A percentile compares a stretch with the other conserved stretches of the same genome.
phyloP scores from a whole-genome alignment of 2,113 vertebrate genomes.

The Regulus satrapa region DNA sequence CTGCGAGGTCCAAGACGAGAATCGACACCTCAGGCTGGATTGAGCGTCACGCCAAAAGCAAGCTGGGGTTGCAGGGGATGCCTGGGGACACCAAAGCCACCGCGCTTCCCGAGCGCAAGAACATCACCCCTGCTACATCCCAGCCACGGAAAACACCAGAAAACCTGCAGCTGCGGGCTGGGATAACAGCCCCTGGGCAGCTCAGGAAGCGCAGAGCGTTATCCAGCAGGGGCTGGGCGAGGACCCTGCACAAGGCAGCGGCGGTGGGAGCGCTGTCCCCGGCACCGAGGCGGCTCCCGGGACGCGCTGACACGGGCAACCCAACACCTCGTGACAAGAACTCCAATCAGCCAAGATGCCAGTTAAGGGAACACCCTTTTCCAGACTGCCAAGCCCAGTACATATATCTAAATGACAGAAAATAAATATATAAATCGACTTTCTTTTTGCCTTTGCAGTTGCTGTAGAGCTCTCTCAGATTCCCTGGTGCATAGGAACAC shows the following conservation, averaged over 20 bases:
- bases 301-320: no score
- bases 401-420: neutral
- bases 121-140: neutral
- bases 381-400: neutral
- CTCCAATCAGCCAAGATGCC: neutral
- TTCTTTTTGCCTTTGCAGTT: neutral
- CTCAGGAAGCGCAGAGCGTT: neutral
- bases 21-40: neutral
- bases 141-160: neutral
- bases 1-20: neutral
- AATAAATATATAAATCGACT: neutral
- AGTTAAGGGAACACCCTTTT: neutral
- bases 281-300: no score
- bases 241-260: neutral
- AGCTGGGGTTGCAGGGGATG: neutral
- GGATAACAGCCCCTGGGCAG: neutral
- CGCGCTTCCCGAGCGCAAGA: neutral
- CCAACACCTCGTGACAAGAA: neutral
- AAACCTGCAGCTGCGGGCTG: neutral
- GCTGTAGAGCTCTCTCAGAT: neutral
- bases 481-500: neutral
- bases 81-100: neutral
- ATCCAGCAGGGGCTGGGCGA: neutral
- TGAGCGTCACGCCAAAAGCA: rapidly evolving
- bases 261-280: no score